A percentile compares a stretch with the other conserved stretches of the same genome.
Conservation (phyloP, 2,113 vertebrate genomes). For the Pteruthius melanotis region DNA sequence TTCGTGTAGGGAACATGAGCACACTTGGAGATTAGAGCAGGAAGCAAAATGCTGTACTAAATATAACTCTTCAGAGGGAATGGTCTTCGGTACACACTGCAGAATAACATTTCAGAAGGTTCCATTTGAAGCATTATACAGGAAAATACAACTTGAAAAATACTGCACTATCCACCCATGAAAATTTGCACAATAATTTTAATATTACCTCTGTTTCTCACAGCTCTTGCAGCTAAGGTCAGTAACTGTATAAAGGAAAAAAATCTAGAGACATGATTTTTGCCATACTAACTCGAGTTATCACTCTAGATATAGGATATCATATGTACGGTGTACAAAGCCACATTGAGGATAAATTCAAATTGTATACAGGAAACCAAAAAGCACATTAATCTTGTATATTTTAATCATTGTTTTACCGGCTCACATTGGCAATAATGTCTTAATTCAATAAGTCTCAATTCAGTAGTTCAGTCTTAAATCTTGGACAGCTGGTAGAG, state of each 20-base stretch:
- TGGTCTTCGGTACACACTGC: neutral
- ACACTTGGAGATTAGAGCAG: neutral
- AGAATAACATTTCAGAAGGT: neutral
- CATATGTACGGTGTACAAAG: neutral
- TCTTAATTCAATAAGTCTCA: slow-evolving; percentile 44
- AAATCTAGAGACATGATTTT: neutral
- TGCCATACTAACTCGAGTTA: neutral
- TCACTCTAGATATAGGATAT: neutral
- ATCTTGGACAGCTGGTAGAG: slow-evolving; percentile 42
- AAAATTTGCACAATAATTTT: neutral
- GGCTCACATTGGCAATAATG: neutral
- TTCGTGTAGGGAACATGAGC: neutral
- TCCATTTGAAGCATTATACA: neutral
- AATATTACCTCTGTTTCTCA: neutral
- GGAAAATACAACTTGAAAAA: neutral
- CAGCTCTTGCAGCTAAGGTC: neutral
- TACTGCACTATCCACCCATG: neutral
- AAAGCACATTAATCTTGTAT: slow-evolving; percentile 14
- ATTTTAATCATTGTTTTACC: slow-evolving; percentile 44
- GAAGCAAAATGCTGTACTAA: neutral
- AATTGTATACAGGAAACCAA: neutral
- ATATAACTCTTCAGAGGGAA: neutral
- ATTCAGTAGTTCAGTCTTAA: slow-evolving; percentile 47
- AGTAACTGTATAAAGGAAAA: neutral
- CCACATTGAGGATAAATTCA: neutral